Evolutionary conservation across 2,888 invertebrate genomes (phyloP), one percentile per base, ranked within the genome.

Genomic region (Archaeoteleia sp.): DNA sequence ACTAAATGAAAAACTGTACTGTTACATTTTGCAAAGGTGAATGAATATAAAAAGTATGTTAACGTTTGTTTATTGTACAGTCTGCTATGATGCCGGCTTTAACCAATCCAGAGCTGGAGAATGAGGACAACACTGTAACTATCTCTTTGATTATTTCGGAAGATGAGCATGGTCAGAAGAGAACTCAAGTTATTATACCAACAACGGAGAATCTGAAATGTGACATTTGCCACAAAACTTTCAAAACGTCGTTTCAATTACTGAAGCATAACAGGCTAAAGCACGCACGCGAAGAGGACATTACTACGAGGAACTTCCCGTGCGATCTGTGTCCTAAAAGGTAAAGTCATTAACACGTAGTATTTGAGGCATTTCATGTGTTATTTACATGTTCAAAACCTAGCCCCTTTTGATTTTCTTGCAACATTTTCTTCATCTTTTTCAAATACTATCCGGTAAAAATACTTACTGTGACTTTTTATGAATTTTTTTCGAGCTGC

Each of bases 171-270:
- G 86, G 86, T 0, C 82, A 85, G 40, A 86, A 86, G 65, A 76
- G 85, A 46, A 87, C 87, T 1, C 85, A 86, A 74, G 87, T 85
- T 27, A 84, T 87, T 9, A 86, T 86, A 70, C 86, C 86, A 20
- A 83, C 84, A 10, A 75, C 82, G 5, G 83, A 83, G 55, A 86
- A 81, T 15, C 83, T 84, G 8, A 79, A 79, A 12, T 89, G 89
- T 62, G 76, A 83, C 4, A 72, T 87, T 0, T 89, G 89, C 69
- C 81, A 86, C n/a, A 88, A 87, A 71, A 81, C 77, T 0, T 89
- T 89, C 58, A 85, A 86, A 55, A 82, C 82, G 0, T 81, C 82
- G n/a, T 82, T 85, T 45, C 85, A 86, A 70, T 74, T 87, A 54
- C 68, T 85, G n/a, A 77, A 83, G 35, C 85, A 85, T 46, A 85